phyloP scores from a whole-genome alignment of 2,888 invertebrate genomes.

The Steinernema hermaphroditum region DNA sequence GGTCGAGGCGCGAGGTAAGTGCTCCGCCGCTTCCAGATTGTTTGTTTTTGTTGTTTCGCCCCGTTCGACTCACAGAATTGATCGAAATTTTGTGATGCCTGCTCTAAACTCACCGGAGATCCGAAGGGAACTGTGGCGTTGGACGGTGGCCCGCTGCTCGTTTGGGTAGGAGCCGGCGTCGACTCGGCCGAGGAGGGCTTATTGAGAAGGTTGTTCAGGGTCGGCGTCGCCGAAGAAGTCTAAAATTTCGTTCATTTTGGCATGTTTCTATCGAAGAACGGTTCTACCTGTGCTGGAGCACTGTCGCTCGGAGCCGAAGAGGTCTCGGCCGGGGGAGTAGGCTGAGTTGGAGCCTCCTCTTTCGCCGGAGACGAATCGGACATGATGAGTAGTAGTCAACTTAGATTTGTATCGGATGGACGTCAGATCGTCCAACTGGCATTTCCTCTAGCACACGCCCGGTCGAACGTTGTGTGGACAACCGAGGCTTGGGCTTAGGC shows the following conservation, averaged over 20 bases:
- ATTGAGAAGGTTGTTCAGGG: slow-evolving; percentile 2
- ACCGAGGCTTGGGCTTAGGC: neutral
- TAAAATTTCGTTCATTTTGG: too few relatives aligned
- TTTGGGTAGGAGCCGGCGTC: neutral
- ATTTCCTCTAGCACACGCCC: slow-evolving; percentile 6
- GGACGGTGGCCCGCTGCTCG: slow-evolving; percentile 1
- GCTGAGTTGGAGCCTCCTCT: neutral
- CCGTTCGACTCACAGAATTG: neutral
- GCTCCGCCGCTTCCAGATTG: neutral
- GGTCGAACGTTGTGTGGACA: neutral
- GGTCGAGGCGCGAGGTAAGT: slow-evolving; percentile 25
- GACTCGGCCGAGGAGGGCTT: slow-evolving; percentile 12
- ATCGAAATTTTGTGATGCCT: neutral
- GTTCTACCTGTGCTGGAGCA: too few relatives aligned
- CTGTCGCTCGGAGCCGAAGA: neutral
- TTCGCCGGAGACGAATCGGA: neutral
- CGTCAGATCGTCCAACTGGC: slow-evolving; percentile 13
- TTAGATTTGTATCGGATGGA: neutral
- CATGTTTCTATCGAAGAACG: too few relatives aligned
- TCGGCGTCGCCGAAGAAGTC: neutral
- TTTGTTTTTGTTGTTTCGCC: slow-evolving; percentile 16
- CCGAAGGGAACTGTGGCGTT: slow-evolving; percentile 15
- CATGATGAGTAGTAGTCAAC: neutral
- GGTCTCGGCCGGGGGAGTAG: neutral
- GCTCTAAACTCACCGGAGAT: neutral